Evolutionary conservation across 2,888 invertebrate species (phyloP), one percentile per base, ranked within the genome.

Genomic region (Metellina segmentata): DNA sequence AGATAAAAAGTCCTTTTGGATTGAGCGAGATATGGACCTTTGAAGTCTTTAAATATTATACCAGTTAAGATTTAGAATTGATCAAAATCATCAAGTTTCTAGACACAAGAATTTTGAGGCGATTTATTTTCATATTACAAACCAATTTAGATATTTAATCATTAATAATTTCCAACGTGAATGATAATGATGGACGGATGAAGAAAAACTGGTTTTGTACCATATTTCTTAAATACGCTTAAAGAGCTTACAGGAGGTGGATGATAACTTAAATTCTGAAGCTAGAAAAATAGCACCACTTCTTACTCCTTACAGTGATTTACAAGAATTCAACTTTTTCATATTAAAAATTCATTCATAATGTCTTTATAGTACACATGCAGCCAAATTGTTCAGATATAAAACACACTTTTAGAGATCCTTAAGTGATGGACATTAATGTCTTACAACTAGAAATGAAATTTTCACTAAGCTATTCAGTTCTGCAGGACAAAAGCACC

Each of bases 401-500:
- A 61, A 16, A 16, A 16, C 61, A 61, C 61, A 61, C 61, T 61
- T 61, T 61, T 34, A 34, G 34, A 34, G 34, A 61, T 5, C 61
- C 61, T 61, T 16, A 8, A 16, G 13, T 16, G 16, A 61, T 61
- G 61, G 16, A 61, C 61, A 61, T 61, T 16, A 61, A 61, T 61
- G 61, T 34, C 61, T 61, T 61, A 16, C 16, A 61, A 61, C 61
- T 61, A 16, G 61, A 61, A 61, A 61, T 16, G 11, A 61, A 61
- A 11, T 61, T 61, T 16, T 11, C 61, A 11, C 61, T 61, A 61
- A 61, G 13, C 61, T 61, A 61, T 61, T 61, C 16, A 61, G 61
- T 16, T 61, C 61, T 8, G 16, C 61, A 61, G 16, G 61, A 61
- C 61, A 61, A 61, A 91, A 91, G 90, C 90, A 91, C 90, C 91